phyloP scores from a whole-genome alignment of 2,797 vertebrate genomes.

The Etheostoma perlongum region DNA sequence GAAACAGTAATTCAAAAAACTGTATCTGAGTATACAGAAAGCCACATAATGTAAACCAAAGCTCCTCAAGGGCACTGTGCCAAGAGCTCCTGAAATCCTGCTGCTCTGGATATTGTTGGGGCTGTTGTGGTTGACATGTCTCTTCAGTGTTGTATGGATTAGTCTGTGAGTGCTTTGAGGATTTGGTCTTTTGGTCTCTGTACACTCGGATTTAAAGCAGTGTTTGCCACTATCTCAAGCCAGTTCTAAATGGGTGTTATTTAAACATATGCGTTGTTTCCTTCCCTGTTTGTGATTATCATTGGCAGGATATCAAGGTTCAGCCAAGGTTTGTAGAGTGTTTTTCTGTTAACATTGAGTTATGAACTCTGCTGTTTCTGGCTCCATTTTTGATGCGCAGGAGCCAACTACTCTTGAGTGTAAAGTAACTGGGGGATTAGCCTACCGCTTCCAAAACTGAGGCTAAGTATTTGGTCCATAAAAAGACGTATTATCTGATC shows the following conservation, averaged over 20 bases:
- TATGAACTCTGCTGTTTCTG: slow-evolving; percentile 18
- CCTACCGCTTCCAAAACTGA: not conserved
- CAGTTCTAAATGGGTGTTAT: slow-evolving; percentile 9
- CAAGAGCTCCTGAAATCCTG: slow-evolving; percentile 43
- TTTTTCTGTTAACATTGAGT: slow-evolving; percentile 9
- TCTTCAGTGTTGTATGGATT: slow-evolving; percentile 46
- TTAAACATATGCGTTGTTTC: slow-evolving; percentile 10
- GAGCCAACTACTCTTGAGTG: not conserved
- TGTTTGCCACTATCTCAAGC: slow-evolving; percentile 18
- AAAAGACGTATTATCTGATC: not conserved
- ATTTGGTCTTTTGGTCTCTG: not conserved
- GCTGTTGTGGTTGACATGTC: slow-evolving; percentile 43
- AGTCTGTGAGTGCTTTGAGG: slow-evolving; percentile 47
- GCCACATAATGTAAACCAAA: slow-evolving; percentile 34
- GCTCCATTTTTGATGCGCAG: slow-evolving; percentile 1
- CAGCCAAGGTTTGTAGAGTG: slow-evolving; percentile 17
- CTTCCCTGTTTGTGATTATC: slow-evolving; percentile 20
- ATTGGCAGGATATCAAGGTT: slow-evolving; percentile 12
- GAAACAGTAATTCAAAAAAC: not conserved
- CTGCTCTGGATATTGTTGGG: slow-evolving; percentile 40
- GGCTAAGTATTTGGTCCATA: not conserved
- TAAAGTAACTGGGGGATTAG: slow-evolving; percentile 5
- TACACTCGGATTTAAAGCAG: slow-evolving; percentile 21
- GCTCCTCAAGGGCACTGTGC: slow-evolving; percentile 13
- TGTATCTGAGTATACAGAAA: slow-evolving; percentile 9